Percentiles rank a stretch among this genome's conserved stretches.
These are phyloP conservation scores for Chloebia gouldiae DNA, from an alignment of 2,113 vertebrate species.

Conservation along the genomic window DNA sequence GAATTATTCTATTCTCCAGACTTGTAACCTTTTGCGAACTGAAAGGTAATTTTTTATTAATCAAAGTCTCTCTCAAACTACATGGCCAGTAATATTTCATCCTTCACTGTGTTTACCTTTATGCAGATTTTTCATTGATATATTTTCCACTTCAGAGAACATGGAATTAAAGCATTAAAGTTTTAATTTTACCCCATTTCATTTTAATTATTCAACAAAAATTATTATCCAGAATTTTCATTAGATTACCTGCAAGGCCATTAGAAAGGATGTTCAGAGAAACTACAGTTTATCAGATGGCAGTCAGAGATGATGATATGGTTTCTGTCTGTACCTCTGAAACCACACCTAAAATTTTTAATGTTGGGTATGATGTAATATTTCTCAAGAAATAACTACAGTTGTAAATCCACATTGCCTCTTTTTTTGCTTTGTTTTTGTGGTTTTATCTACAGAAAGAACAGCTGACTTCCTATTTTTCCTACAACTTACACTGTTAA, in stretches of 20 bases:
- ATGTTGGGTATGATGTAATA: accelerated
- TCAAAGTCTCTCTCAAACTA: neutral
- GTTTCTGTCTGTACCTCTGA: neutral
- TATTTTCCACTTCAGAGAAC: neutral
- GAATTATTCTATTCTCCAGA: neutral
- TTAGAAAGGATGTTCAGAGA: neutral
- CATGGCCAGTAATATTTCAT: neutral
- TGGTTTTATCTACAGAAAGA: neutral
- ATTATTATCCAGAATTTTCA: neutral
- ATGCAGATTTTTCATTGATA: neutral
- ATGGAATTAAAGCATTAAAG: neutral
- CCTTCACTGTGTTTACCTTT: neutral
- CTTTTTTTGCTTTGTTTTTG: neutral
- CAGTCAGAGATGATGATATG: neutral
- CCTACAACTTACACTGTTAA: neutral
- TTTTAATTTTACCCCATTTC: neutral
- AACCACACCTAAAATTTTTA: neutral
- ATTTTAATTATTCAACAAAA: neutral
- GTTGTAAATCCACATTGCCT: neutral
- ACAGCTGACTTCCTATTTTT: neutral
- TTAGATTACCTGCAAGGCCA: neutral
- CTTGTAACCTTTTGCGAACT: neutral
- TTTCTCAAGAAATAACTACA: neutral
- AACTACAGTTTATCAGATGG: neutral
- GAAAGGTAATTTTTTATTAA: neutral